phyloP scores from a whole-genome alignment of 2,797 vertebrate genomes.

The Clarias laeviceps region DNA sequence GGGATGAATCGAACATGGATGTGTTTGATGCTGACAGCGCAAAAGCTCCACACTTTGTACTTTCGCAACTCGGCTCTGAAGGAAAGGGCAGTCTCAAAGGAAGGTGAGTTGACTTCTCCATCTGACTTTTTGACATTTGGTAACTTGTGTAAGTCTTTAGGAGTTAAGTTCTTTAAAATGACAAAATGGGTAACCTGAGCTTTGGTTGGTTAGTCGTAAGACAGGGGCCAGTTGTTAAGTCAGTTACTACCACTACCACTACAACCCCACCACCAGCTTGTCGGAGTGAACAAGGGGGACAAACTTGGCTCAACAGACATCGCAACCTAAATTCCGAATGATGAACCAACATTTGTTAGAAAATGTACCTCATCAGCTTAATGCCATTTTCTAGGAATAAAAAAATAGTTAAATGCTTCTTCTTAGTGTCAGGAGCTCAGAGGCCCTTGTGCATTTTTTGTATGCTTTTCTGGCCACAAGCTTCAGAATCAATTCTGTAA shows the following conservation, averaged over 20 bases:
- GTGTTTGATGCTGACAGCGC: conserved; percentile 99
- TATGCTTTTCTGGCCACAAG: neutral
- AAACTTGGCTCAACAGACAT: neutral
- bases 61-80: conserved; percentile 96
- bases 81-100: conserved; percentile 87
- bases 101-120: conserved; percentile 66
- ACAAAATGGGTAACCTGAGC: neutral
- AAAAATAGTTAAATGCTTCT: neutral
- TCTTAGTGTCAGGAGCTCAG: neutral
- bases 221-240: neutral
- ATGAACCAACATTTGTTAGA: neutral
- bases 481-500: too few relatives aligned
- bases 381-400: neutral
- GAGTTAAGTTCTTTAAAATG: neutral
- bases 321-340: neutral
- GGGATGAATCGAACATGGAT: conserved; percentile 96
- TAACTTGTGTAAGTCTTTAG: neutral
- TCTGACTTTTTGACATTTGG: neutral
- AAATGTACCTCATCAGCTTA: neutral
- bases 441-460: neutral
- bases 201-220: neutral
- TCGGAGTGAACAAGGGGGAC: neutral
- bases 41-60: conserved; percentile 98
- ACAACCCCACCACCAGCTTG: too few relatives aligned
- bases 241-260: neutral